Evolutionary conservation across 2,888 invertebrate genomes (phyloP), one percentile per base, ranked within the genome.

Genomic region (Drosophila kambysellisi): DNA sequence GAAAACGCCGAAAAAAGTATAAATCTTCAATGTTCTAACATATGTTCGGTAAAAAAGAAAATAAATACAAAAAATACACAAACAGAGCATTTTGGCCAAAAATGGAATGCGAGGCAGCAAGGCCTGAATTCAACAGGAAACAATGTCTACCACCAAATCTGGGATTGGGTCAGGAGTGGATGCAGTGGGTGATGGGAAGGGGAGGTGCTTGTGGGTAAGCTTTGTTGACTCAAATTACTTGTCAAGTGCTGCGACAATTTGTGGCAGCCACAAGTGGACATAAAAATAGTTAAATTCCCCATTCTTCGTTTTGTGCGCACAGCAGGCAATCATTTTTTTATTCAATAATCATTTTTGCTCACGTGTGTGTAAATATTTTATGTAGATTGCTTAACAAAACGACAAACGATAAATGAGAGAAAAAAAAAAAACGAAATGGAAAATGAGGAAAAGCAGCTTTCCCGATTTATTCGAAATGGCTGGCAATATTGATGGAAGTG

Each of bases 1-100:
- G 12, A 32, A 52, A 39, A 20, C 53, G 53, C 29, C 46, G 15
- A 70, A 66, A 59, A 48, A 30, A 30, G 59, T 69, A 88, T 88
- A 86, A 88, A 86, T 88, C 88, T 88, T 85, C 82, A 88, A 85
- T 85, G 80, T 61, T 80, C 75, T 70, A 80, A 88, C 85, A 88
- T 85, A 82, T 88, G 88, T 82, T 78, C 61, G 58, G 54, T 52
- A 58, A 30, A 70, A 73, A 73, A 56, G 70, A 67, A 74, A 70
- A 48, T 50, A 76, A 69, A 79, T 63, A 78, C 7, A 35, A 37
- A 46, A 15, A 8, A 72, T 75, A 61, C 60, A 51, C 76, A 64
- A 75, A 68, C 52, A 61, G 39, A 71, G 58, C 67, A 75, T 43
- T 79, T 64, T 79, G 32, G 51, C 29, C 41, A 3, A 54, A 66